Conservation (phyloP, 1,140 invertebrate species). For the Musca vetustissima region DNA sequence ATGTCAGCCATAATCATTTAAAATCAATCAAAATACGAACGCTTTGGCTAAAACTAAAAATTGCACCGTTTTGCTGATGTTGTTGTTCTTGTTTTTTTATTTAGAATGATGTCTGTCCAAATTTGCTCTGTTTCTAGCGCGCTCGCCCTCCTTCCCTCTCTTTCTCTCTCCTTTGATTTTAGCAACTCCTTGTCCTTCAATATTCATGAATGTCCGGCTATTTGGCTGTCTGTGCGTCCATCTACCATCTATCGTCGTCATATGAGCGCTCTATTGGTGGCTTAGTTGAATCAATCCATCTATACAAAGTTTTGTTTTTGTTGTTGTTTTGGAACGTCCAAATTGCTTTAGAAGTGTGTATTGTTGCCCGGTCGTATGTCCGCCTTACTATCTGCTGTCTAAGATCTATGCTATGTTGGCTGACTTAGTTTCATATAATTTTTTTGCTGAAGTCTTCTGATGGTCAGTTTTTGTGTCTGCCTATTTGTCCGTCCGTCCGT, state of each 20-base stretch:
- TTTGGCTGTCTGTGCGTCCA: not conserved
- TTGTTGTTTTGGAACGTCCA: not conserved
- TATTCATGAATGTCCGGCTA: conserved; percentile 25
- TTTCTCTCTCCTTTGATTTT: too few species aligned
- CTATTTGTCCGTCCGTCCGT: not conserved
- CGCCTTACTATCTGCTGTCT: conserved; percentile 49
- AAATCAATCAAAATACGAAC: conserved; percentile 56
- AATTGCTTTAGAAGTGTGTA: conserved; percentile 12
- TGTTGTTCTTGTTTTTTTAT: conserved; percentile 36
- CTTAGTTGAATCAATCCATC: conserved; percentile 6
- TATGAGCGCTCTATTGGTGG: not conserved
- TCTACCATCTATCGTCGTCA: not conserved
- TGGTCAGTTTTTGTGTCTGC: not conserved
- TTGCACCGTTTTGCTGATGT: conserved; percentile 38
- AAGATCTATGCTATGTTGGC: conserved; percentile 42
- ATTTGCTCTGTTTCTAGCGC: too few species aligned
- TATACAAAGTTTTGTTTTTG: not conserved
- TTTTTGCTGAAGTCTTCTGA: not conserved
- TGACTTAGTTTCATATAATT: not conserved
- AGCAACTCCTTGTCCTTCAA: conserved; percentile 15
- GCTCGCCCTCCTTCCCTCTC: too few species aligned
- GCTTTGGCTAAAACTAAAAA: conserved; percentile 51
- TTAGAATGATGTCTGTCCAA: too few species aligned
- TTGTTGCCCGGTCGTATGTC: conserved; percentile 18
- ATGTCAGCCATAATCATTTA: conserved; percentile 57